phyloP scores from a whole-genome alignment of 2,888 invertebrate genomes.

The Diaprepes abbreviatus region DNA sequence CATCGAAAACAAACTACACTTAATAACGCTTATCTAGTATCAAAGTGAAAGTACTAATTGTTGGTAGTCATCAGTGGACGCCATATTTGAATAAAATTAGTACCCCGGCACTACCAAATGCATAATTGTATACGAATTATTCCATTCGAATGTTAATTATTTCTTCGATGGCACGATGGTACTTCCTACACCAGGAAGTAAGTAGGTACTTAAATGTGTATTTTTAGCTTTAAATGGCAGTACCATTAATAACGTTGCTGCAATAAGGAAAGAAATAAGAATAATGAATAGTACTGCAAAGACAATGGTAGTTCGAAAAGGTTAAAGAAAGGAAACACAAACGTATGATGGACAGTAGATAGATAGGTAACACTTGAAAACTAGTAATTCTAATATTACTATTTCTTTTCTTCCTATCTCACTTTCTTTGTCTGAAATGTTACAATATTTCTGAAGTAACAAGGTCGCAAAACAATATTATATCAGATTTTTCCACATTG shows the following conservation, averaged over 20 bases:
- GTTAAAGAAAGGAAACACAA: neutral
- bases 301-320: conserved; percentile 3
- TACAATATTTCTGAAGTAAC: too few species aligned
- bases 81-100: conserved; percentile 9
- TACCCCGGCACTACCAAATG: conserved; percentile 1
- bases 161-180: conserved; percentile 2
- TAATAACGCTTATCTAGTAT: neutral
- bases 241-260: conserved; percentile 10
- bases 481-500: too few species aligned
- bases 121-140: conserved; percentile 10
- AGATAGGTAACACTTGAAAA: too few species aligned
- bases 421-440: too few species aligned
- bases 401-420: too few species aligned
- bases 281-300: conserved; percentile 8
- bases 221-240: conserved; percentile 5
- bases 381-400: too few species aligned
- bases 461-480: too few species aligned
- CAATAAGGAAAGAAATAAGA: conserved; percentile 1
- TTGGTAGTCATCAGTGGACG: neutral
- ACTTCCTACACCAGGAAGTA: conserved; percentile 19
- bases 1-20: neutral
- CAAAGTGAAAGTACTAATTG: conserved; percentile 17
- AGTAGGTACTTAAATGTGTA: conserved; percentile 9
- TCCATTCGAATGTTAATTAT: conserved; percentile 11
- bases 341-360: neutral